Evolutionary conservation across 2,797 vertebrate genomes (phyloP).

Genomic region (Iguana delicatissima): DNA sequence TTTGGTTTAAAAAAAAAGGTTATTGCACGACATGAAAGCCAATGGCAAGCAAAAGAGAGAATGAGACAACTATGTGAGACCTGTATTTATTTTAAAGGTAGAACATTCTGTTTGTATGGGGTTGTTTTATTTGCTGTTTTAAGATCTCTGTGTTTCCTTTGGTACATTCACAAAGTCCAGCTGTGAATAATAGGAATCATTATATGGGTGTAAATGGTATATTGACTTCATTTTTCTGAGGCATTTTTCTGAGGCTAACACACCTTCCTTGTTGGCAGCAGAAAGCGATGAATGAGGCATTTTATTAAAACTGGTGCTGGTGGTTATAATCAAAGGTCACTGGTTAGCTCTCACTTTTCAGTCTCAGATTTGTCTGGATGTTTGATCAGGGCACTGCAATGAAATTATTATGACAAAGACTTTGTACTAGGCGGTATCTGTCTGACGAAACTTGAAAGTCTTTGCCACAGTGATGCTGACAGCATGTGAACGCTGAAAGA

Average conservation of each 20-base stretch:
- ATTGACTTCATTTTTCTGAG: slow-evolving; percentile 76
- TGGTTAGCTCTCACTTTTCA: slow-evolving; percentile 80
- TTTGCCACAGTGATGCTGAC: slow-evolving; percentile 80
- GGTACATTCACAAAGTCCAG: slow-evolving; percentile 76
- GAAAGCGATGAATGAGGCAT: slow-evolving; percentile 80
- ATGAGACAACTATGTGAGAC: slow-evolving; percentile 59
- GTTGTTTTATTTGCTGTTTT: slow-evolving; percentile 78
- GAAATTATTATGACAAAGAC: slow-evolving; percentile 84
- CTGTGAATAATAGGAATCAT: slow-evolving; percentile 81
- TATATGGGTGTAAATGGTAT: slow-evolving; percentile 79
- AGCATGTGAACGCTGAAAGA: slow-evolving; percentile 81
- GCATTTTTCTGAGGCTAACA: slow-evolving; percentile 69
- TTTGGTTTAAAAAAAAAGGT: slow-evolving; percentile 49
- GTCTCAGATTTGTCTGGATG: slow-evolving; percentile 82
- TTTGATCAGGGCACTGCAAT: slow-evolving; percentile 82
- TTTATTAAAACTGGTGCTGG: slow-evolving; percentile 81
- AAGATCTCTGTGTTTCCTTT: slow-evolving; percentile 76
- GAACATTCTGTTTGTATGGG: slow-evolving; percentile 74
- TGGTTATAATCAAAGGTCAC: slow-evolving; percentile 84
- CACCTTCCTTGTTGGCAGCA: slow-evolving; percentile 81
- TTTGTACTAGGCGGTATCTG: slow-evolving; percentile 84
- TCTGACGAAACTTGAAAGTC: slow-evolving; percentile 84
- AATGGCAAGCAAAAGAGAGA: slow-evolving; percentile 68
- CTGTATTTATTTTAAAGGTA: slow-evolving; percentile 79
- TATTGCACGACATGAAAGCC: slow-evolving; percentile 75